Evolutionary conservation across 2,888 invertebrate genomes (phyloP), one percentile per base, ranked within the genome.

Genomic region (Minunthozetes semirufus): DNA sequence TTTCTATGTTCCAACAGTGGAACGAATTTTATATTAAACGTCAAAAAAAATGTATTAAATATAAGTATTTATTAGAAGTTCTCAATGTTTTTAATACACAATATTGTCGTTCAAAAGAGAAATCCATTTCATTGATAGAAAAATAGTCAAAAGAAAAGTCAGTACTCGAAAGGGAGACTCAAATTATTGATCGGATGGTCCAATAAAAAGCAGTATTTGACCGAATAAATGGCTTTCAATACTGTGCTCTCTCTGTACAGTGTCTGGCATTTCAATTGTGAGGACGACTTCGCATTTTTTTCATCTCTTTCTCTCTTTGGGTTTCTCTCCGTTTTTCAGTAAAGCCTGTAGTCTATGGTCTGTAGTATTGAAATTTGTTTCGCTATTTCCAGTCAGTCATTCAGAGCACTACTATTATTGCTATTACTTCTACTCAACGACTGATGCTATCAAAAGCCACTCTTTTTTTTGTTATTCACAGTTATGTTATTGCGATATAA

Each of bases 291-390:
- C 53, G n/a, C 27, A 59, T 22, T 75, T 46, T 53, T 33, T 71
- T 15, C 42, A 19, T 48, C 19, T 75, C 61, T 50, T 38, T 48
- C 19, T 68, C 50, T 68, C 50, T 72, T 53, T 50, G 71, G 25
- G 72, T 59, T 17, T 59, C 42, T 56, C 50, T 70, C 42, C 74
- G 27, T 68, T 27, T 73, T 46, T 50, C 17, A 4, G n/a, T n/a
- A n/a, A n/a, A n/a, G n/a, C n/a, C 50, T n/a, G 33, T n/a, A 50
- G 19, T n/a, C n/a, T 50, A 50, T n/a, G 27, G 63, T 48, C 22
- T 59, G 56, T 27, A 71, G 27, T 27, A 61, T 48, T 46, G 46
- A 70, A 70, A 70, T 70, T 70, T 22, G 70, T 70, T 70, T 70
- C 70, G 48, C 70, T 70, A 25, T 70, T 70, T 38, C 25, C 53